These are phyloP conservation scores for Harmothoe impar DNA, from an alignment of 2,888 invertebrate species.

Conservation along the genomic window DNA sequence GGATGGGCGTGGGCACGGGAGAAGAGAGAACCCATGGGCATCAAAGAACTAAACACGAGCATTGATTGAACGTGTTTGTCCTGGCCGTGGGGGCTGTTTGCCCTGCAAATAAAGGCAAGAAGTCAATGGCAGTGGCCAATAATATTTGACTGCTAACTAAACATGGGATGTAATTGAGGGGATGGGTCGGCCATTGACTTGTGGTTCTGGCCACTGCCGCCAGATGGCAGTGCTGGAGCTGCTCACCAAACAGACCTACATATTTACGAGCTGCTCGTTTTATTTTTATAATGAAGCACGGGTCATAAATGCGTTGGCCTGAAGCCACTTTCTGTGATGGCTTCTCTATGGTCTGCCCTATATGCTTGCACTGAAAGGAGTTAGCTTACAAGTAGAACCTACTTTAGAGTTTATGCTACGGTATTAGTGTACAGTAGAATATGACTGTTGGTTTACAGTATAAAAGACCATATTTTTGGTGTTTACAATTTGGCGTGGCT, in stretches of 20 bases:
- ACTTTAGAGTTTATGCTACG: too few species aligned
- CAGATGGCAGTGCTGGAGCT: conserved; percentile 2
- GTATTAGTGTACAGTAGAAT: too few species aligned
- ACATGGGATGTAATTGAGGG: conserved; percentile 27
- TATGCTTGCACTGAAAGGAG: too few species aligned
- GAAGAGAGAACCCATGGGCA: neutral
- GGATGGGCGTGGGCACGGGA: too few species aligned
- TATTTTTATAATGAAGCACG: too few species aligned
- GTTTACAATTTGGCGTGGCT: too few species aligned
- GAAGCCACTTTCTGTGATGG: too few species aligned
- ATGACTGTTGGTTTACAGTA: too few species aligned
- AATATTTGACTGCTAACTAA: conserved; percentile 45
- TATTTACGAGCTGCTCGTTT: conserved; percentile 30
- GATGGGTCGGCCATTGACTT: conserved; percentile 23
- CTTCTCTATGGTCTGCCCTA: too few species aligned
- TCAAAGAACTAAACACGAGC: conserved; percentile 7
- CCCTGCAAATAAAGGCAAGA: neutral
- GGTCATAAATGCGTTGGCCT: too few species aligned
- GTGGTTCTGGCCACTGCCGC: neutral
- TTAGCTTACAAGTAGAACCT: too few species aligned
- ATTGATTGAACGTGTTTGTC: conserved; percentile 19
- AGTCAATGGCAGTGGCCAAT: conserved; percentile 31
- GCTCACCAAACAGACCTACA: neutral
- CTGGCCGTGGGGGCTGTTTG: neutral
- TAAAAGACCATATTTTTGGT: too few species aligned